Conservation (phyloP, 2,888 invertebrate genomes). For the Spodoptera littoralis region DNA sequence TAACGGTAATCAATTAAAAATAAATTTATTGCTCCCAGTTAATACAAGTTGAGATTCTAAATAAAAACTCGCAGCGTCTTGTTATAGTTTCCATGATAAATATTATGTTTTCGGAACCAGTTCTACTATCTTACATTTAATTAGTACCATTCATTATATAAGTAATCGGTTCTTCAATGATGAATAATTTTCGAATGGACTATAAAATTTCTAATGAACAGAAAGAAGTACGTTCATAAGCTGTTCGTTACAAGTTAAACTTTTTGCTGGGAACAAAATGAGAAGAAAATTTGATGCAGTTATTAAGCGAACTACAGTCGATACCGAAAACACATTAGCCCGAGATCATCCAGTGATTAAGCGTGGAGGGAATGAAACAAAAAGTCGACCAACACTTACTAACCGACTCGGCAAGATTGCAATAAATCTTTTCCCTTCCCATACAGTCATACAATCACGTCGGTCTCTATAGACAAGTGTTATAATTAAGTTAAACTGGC, state of each 20-base stretch:
- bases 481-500: constrained; percentile 84
- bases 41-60: constrained; percentile 67
- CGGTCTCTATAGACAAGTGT: constrained; percentile 81
- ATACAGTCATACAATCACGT: constrained; percentile 79
- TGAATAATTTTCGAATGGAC: constrained; percentile 28
- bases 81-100: constrained; percentile 78
- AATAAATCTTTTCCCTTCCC: constrained; percentile 82
- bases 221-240: constrained; percentile 2
- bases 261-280: constrained; percentile 33
- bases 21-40: constrained; percentile 76
- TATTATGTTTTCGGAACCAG: constrained; percentile 72
- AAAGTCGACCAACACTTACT: constrained; percentile 80
- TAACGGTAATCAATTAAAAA: constrained; percentile 82
- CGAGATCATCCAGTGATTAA: constrained; percentile 85
- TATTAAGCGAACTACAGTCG: constrained; percentile 65
- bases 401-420: constrained; percentile 82
- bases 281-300: constrained; percentile 57
- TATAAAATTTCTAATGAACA: constrained; percentile 13
- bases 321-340: constrained; percentile 80
- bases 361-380: constrained; percentile 80
- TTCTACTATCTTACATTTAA: constrained; percentile 63
- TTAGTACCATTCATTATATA: constrained; percentile 58
- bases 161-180: constrained; percentile 48
- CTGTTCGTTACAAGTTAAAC: constrained; percentile 4
- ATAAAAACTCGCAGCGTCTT: constrained; percentile 72